Evolutionary conservation across 1,140 invertebrate genomes (phyloP).

Genomic region (Thaumatotibia leucotreta): DNA sequence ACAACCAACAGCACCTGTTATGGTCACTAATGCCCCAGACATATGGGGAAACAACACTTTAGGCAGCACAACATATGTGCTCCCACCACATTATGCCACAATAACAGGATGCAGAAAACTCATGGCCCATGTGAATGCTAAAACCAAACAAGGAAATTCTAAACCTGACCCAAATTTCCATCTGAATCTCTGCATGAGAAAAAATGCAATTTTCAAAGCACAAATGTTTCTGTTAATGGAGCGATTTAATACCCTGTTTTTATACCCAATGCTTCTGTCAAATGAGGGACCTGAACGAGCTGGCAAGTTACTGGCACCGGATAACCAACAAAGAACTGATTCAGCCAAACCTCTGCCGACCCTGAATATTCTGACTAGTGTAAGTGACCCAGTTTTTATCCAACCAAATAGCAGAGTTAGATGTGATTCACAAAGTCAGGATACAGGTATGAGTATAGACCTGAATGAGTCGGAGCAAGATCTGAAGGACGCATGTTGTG

Average conservation of each 20-base stretch:
- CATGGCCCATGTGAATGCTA: conserved; percentile 31
- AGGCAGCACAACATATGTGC: conserved; percentile 32
- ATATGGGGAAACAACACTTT: conserved; percentile 44
- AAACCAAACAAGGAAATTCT: conserved; percentile 16
- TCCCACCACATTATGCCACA: conserved; percentile 59
- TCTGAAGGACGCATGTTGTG: not conserved
- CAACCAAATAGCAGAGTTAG: not conserved
- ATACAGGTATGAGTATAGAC: not conserved
- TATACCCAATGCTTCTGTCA: conserved; percentile 59
- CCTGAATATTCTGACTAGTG: not conserved
- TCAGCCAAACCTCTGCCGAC: not conserved
- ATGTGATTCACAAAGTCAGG: not conserved
- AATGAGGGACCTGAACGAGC: conserved; percentile 34
- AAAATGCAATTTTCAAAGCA: conserved; percentile 38
- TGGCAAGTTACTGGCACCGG: not conserved
- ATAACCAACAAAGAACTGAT: conserved; percentile 15
- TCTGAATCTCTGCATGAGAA: conserved; percentile 30
- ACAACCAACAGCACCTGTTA: conserved; percentile 24
- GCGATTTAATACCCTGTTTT: conserved; percentile 52
- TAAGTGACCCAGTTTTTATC: not conserved
- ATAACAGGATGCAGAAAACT: conserved; percentile 54
- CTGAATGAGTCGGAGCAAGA: not conserved
- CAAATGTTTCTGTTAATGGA: conserved; percentile 42
- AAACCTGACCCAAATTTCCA: conserved; percentile 16
- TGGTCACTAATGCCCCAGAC: conserved; percentile 31